Evolutionary conservation across 2,113 vertebrate species (phyloP), one percentile per base, ranked within the genome.

Genomic region (Galemys pyrenaicus): DNA sequence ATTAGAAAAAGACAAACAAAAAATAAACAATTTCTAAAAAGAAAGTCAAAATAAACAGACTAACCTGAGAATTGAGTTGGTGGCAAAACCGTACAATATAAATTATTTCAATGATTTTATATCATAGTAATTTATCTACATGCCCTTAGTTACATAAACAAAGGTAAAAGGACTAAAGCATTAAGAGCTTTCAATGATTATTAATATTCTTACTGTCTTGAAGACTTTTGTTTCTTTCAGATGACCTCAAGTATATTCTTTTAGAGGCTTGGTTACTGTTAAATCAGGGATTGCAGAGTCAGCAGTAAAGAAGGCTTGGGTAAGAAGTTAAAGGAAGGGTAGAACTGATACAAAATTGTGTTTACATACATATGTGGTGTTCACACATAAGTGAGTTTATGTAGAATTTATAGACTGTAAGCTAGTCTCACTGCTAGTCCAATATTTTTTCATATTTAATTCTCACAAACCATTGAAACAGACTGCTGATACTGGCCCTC

Each of bases 181-280:
- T n/a, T n/a, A n/a, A n/a, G n/a, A n/a, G n/a, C n/a, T n/a, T n/a
- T n/a, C n/a, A n/a, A n/a, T n/a, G n/a, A n/a, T n/a, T n/a, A n/a
- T 94, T 90, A 94, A 67, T 94, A 46, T 80, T 67, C 35, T 58
- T 81, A 44, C 16, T 73, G 35, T 92, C 44, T 84, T 32, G 5
- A 82, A 86, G 80, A 87, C 81, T 86, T 79, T 84, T 87, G 30
- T 93, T 95, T 91, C 74, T 86, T 94, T 95, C 26, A 60, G 65
- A 75, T 87, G 56, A 92, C 16, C 17, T 81, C 68, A 82, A 73
- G 19, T 70, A 60, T 64, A 28, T 68, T 73, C 80, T 88, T 26
- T 9, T 54, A 60, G 83, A 90, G 37, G 0, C 19, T 85, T 84
- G 65, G 15, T 75, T 89, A 51, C 9, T 81, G 1, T 94, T 87